Conservation (phyloP, 2,888 invertebrate genomes). For the Caenorhabditis panamensis region DNA sequence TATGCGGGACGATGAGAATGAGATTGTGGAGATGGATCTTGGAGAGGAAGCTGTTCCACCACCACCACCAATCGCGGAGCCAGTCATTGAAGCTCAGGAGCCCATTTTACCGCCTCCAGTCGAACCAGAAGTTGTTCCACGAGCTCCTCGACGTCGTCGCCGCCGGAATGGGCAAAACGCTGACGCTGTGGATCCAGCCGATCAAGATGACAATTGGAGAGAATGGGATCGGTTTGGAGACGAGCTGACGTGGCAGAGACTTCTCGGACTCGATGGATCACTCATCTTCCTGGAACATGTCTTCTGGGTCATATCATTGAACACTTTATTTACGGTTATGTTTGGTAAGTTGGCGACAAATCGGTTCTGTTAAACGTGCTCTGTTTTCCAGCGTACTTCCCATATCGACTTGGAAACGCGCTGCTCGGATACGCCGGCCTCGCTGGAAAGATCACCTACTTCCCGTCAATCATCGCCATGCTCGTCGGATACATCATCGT, state of each 20-base stretch:
- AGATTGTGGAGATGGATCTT: constrained; percentile 27
- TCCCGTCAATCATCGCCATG: constrained; percentile 84
- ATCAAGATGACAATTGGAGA: constrained; percentile 78
- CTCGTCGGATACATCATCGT: constrained; percentile 89
- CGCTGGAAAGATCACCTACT: constrained; percentile 84
- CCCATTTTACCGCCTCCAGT: constrained; percentile 31
- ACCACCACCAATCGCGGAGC: background rate
- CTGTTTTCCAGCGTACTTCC: constrained; percentile 88
- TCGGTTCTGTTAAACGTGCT: background rate
- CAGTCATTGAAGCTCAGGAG: background rate
- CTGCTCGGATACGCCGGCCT: constrained; percentile 88
- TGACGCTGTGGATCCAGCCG: constrained; percentile 39
- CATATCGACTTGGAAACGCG: constrained; percentile 94
- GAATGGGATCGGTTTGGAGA: constrained; percentile 86
- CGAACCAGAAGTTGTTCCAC: constrained; percentile 36
- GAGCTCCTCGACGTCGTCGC: constrained; percentile 67
- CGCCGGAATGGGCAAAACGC: constrained; percentile 25
- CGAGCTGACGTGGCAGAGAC: constrained; percentile 91
- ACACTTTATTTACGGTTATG: constrained; percentile 95
- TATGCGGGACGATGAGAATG: constrained; percentile 50
- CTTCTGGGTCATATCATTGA: constrained; percentile 98
- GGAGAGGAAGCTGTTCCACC: background rate
- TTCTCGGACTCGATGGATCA: constrained; percentile 92
- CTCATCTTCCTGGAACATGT: constrained; percentile 97
- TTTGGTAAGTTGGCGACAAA: constrained; percentile 85